Evolutionary conservation across 2,113 vertebrate genomes (phyloP).

Genomic region (Pteronura brasiliensis): DNA sequence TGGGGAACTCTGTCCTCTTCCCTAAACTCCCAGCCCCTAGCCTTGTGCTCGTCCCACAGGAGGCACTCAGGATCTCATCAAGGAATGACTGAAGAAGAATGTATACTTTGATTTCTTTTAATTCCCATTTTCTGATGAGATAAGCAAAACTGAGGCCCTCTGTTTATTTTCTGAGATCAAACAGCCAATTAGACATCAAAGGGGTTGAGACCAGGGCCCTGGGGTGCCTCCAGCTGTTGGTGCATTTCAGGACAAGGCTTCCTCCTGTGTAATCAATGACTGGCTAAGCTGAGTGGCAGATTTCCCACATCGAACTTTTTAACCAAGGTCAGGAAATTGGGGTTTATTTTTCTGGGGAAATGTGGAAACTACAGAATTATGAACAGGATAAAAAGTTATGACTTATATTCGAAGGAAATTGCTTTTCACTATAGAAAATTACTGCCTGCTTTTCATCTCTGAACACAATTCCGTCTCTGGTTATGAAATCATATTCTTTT

Average conservation of each 20-base stretch:
- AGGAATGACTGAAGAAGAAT: not conserved
- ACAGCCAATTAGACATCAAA: not conserved
- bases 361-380: not conserved
- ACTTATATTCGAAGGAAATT: slow-evolving; percentile 47
- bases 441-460: slow-evolving; percentile 17
- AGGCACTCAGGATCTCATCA: not conserved
- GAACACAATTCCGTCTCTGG: slow-evolving; percentile 19
- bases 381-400: slow-evolving; percentile 19
- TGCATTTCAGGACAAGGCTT: not conserved
- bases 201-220: not conserved
- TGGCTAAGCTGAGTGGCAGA: not conserved
- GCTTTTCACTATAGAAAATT: slow-evolving; percentile 61
- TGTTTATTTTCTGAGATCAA: not conserved
- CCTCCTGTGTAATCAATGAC: not conserved
- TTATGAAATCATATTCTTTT: slow-evolving; percentile 49
- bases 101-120: not conserved
- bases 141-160: not conserved
- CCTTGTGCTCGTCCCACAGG: not conserved
- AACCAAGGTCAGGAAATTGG: slow-evolving; percentile 29
- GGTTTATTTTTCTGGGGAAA: slow-evolving; percentile 23
- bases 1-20: not conserved
- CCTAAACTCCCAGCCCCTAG: not conserved
- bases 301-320: not conserved
- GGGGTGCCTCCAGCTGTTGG: not conserved
- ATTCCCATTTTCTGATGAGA: not conserved